Evolutionary conservation across 2,113 vertebrate species (phyloP).

Genomic region (Accipiter cooperii): DNA sequence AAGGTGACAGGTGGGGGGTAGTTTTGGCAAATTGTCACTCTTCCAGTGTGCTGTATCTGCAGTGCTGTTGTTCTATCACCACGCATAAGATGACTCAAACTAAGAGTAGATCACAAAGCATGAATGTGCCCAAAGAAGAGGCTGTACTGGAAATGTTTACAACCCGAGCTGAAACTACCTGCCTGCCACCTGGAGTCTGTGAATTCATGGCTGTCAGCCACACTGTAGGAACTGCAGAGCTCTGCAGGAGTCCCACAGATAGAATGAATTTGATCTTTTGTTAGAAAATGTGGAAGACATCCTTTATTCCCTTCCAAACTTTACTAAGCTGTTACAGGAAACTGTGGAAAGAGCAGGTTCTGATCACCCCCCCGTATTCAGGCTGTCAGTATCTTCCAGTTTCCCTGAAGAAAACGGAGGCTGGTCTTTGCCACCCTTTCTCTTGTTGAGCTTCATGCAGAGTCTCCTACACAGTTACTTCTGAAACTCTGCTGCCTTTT

Average conservation of each 20-base stretch:
- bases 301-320: background rate
- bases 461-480: background rate
- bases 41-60: background rate
- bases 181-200: background rate
- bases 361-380: background rate
- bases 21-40: background rate
- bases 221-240: background rate
- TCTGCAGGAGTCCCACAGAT: background rate
- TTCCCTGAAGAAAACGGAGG: background rate
- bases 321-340: background rate
- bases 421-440: background rate
- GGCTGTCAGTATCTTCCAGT: background rate
- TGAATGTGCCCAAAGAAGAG: background rate
- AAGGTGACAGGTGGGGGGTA: background rate
- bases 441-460: background rate
- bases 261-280: background rate
- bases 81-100: background rate
- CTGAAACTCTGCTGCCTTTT: slow-evolving; percentile 35
- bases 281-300: background rate
- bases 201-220: background rate
- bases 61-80: background rate
- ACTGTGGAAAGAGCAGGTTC: background rate
- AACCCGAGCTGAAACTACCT: background rate
- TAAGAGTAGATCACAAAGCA: background rate
- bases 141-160: background rate